phyloP scores from a whole-genome alignment of 2,888 invertebrate genomes.

The Limnephilus lunatus region DNA sequence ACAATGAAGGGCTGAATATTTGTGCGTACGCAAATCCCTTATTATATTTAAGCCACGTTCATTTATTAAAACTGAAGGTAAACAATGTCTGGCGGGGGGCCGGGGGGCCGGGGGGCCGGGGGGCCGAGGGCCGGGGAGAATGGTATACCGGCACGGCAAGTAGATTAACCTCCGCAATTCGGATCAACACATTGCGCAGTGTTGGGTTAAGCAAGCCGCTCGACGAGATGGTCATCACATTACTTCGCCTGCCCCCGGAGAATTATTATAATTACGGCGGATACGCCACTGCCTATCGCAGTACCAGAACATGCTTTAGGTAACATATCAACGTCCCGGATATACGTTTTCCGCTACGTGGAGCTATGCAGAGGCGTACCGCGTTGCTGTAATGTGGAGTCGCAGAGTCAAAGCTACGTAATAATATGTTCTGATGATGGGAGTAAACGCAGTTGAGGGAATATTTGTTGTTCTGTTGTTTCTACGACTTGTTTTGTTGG shows the following conservation, averaged over 20 bases:
- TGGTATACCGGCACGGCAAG: background rate
- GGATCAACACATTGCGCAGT: conserved; percentile 15
- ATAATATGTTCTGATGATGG: background rate
- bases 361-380: background rate
- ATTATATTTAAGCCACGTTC: background rate
- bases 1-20: background rate
- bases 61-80: background rate
- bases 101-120: background rate
- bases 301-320: conserved; percentile 13
- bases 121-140: background rate
- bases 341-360: conserved; percentile 28
- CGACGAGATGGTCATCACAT: conserved; percentile 43
- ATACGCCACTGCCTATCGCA: conserved; percentile 45
- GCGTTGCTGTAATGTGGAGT: background rate
- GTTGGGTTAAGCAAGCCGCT: conserved; percentile 17
- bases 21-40: background rate
- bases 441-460: background rate
- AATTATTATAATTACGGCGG: conserved; percentile 54
- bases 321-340: conserved; percentile 29
- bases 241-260: conserved; percentile 47
- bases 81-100: background rate
- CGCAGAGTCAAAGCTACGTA: background rate
- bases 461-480: background rate
- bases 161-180: background rate
- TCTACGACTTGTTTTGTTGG: background rate